A percentile compares a stretch with the other conserved stretches of the same genome.
phyloP scores from a whole-genome alignment of 1,140 invertebrate genomes.

The Lepidostoma basale region DNA sequence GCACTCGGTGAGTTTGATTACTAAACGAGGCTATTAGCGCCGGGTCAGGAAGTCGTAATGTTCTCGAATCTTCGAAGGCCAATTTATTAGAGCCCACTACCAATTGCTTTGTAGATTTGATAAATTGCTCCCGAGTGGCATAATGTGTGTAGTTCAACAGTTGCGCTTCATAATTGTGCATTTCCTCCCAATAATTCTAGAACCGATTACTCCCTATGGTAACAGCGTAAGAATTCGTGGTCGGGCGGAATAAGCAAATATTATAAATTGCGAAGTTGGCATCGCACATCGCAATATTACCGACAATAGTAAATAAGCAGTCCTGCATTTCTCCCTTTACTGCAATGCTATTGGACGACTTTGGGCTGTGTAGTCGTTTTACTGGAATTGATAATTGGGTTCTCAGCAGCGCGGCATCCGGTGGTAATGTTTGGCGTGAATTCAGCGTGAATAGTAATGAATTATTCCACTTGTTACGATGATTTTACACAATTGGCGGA shows the following conservation, averaged over 20 bases:
- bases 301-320: too few relatives aligned
- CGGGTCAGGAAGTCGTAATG: slow-evolving; percentile 25
- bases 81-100: slow-evolving; percentile 17
- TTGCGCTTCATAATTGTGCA: slow-evolving; percentile 26
- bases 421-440: background rate
- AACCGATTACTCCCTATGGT: background rate
- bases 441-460: background rate
- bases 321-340: too few relatives aligned
- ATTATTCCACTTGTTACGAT: too few relatives aligned
- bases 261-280: too few relatives aligned
- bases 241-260: too few relatives aligned
- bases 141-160: slow-evolving; percentile 12
- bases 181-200: slow-evolving; percentile 1
- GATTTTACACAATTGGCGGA: background rate
- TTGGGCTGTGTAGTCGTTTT: too few relatives aligned
- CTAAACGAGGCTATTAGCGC: slow-evolving; percentile 25
- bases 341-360: too few relatives aligned
- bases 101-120: slow-evolving; percentile 24
- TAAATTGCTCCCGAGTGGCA: slow-evolving; percentile 10
- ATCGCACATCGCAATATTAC: too few relatives aligned
- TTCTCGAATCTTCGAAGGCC: slow-evolving; percentile 27
- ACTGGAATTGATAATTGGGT: slow-evolving; percentile 6
- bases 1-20: slow-evolving; percentile 13
- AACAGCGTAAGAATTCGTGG: background rate
- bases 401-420: background rate